These are phyloP conservation scores for Bombyx huttoni DNA, from an alignment of 2,888 invertebrate genomes.

Conservation along the genomic window DNA sequence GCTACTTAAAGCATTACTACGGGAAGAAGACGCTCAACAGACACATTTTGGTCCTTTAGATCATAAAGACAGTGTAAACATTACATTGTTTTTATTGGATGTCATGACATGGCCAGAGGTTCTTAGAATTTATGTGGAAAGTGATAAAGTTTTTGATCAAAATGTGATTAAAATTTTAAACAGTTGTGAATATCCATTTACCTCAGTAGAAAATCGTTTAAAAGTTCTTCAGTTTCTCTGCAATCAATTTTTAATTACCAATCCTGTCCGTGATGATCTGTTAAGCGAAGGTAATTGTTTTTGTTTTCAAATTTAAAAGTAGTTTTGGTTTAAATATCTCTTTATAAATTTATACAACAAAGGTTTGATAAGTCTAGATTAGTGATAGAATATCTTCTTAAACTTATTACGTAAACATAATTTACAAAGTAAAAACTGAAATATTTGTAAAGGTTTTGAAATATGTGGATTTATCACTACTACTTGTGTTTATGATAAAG, in stretches of 20 bases:
- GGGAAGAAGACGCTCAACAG: constrained; percentile 95
- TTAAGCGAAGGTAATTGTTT: constrained; percentile 84
- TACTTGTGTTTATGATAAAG: no score
- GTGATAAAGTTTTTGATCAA: constrained; percentile 86
- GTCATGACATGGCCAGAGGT: constrained; percentile 97
- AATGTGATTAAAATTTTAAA: constrained; percentile 79
- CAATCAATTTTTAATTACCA: constrained; percentile 94
- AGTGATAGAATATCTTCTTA: no score
- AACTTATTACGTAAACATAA: no score
- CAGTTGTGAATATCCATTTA: constrained; percentile 91
- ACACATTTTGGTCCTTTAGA: constrained; percentile 97
- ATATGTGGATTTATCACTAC: no score
- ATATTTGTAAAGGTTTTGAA: no score
- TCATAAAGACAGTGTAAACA: constrained; percentile 97
- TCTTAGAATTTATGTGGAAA: constrained; percentile 89
- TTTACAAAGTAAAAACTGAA: no score
- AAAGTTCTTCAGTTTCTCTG: constrained; percentile 91
- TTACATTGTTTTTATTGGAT: constrained; percentile 93
- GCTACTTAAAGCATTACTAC: constrained; percentile 89
- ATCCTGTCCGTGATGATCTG: constrained; percentile 93
- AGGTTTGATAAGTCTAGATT: no score
- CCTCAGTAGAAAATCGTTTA: constrained; percentile 82
- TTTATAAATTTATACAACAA: no score
- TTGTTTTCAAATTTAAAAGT: no score
- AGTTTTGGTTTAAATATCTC: no score